phyloP scores from a whole-genome alignment of 2,797 vertebrate species.

The Lagocephalus sceleratus region DNA sequence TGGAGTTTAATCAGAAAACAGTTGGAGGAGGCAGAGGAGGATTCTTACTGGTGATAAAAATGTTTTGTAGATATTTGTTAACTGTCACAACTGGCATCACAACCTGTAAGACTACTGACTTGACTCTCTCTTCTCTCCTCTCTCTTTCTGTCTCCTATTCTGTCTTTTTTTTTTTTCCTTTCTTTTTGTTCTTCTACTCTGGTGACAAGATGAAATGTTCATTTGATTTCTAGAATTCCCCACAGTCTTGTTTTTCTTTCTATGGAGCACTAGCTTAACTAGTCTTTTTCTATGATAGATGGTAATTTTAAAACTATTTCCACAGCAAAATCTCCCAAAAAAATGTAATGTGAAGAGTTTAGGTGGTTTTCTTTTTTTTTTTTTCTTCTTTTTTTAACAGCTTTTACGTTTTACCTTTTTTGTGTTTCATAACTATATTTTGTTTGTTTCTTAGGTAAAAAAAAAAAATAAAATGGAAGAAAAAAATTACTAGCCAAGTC shows the following conservation, averaged over 20 bases:
- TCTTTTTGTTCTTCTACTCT: constrained; percentile 74
- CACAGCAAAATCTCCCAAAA: constrained; percentile 74
- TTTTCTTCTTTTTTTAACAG: constrained; percentile 78
- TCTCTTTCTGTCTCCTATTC: too few relatives aligned
- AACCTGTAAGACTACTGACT: constrained; percentile 97
- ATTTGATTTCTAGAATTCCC: constrained; percentile 1
- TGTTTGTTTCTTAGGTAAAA: constrained; percentile 86
- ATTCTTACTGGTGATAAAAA: constrained; percentile 71
- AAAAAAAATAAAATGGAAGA: constrained; percentile 65
- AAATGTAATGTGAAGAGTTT: constrained; percentile 88
- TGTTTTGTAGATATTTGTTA: constrained; percentile 93
- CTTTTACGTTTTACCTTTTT: constrained; percentile 81
- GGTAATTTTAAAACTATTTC: constrained; percentile 91
- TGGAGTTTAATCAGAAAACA: constrained; percentile 70
- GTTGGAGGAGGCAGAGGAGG: constrained; percentile 65
- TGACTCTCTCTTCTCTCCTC: constrained; percentile 70
- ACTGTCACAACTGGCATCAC: constrained; percentile 93
- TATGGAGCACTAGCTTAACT: constrained; percentile 87
- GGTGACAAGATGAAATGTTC: constrained; percentile 82
- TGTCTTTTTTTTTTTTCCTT: not conserved
- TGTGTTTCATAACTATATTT: constrained; percentile 81
- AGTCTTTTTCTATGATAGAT: constrained; percentile 92
- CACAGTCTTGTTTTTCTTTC: constrained; percentile 32
- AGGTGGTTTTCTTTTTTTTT: constrained; percentile 62
- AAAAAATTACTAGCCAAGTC: constrained; percentile 81